Conservation (phyloP, 2,113 vertebrate species). For the Alligator sinensis region DNA sequence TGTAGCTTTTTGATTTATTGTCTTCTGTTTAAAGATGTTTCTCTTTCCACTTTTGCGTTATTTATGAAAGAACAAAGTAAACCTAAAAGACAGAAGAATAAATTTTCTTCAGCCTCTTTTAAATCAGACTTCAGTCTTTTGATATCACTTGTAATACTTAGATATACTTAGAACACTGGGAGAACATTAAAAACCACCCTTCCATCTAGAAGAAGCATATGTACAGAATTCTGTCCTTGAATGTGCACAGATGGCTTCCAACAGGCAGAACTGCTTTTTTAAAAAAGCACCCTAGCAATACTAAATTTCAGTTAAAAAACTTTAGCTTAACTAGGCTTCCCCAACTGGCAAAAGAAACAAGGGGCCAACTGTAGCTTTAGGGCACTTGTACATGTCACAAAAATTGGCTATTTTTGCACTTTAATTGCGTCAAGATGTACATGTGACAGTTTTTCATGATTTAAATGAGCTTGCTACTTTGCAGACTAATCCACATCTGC, state of each 20-base stretch:
- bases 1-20: neutral
- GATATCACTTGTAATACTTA: neutral
- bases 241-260: neutral
- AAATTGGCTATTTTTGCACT: too few relatives aligned
- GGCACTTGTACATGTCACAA: too few relatives aligned
- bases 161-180: too few relatives aligned
- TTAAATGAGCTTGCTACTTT: too few relatives aligned
- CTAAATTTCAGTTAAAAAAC: neutral
- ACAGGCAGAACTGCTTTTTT: neutral
- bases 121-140: accelerated
- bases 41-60: neutral
- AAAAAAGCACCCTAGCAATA: neutral
- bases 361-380: neutral
- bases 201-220: too few relatives aligned
- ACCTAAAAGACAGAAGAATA: neutral
- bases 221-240: neutral
- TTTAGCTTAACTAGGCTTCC: neutral
- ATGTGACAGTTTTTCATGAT: too few relatives aligned
- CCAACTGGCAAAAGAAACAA: neutral
- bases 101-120: neutral
- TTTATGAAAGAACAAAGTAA: neutral
- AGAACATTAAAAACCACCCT: too few relatives aligned
- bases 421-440: too few relatives aligned
- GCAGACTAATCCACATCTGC: too few relatives aligned
- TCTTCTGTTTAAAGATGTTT: neutral